Evolutionary conservation across 2,113 vertebrate genomes (phyloP).

Genomic region (Clarias gariepinus): DNA sequence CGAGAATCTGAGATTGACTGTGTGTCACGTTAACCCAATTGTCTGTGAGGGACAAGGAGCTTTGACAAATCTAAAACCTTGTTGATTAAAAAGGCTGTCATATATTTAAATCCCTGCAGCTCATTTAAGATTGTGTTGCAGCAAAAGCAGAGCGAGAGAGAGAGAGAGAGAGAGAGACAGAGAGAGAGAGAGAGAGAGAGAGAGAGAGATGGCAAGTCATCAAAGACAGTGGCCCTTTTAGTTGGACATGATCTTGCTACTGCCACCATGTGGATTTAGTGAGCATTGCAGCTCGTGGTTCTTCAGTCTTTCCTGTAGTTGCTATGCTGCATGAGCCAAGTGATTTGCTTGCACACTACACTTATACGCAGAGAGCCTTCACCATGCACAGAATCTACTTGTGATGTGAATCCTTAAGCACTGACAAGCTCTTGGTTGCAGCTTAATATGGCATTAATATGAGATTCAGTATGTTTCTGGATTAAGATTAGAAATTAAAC

Average conservation of each 20-base stretch:
- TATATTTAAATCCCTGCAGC: conserved; percentile 11
- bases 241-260: conserved; percentile 39
- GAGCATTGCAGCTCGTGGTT: conserved; percentile 36
- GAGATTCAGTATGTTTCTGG: neutral
- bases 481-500: neutral
- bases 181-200: conserved; percentile 11
- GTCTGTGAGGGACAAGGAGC: conserved; percentile 4
- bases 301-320: conserved; percentile 43
- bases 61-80: neutral
- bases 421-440: neutral
- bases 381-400: conserved; percentile 14
- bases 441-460: neutral
- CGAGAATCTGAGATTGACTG: conserved; percentile 6
- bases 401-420: conserved; percentile 10
- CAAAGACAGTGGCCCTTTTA: neutral
- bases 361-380: neutral
- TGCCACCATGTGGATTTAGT: conserved; percentile 57
- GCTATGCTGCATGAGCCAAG: conserved; percentile 21
- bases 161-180: neutral
- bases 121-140: conserved; percentile 30
- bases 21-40: neutral
- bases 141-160: neutral
- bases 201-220: conserved; percentile 20
- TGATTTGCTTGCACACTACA: conserved; percentile 40
- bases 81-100: neutral